Conservation (phyloP, 1,140 invertebrate species). For the Steinernema khuongi region DNA sequence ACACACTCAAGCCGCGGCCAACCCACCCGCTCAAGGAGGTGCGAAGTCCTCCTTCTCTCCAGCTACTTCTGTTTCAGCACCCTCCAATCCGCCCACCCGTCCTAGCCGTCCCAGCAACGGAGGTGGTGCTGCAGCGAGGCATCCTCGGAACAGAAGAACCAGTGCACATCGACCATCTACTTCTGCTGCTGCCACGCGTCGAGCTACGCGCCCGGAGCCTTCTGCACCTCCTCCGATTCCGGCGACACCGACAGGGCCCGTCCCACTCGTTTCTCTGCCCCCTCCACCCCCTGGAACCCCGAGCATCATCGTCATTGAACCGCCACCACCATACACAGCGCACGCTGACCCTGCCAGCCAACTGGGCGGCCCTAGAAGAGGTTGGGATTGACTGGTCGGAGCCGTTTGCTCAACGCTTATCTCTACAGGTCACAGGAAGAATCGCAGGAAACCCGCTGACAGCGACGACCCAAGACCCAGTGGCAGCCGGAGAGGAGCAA, state of each 20-base stretch:
- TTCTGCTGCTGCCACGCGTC: conserved; percentile 5
- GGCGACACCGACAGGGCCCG: conserved; percentile 26
- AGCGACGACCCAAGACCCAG: neutral
- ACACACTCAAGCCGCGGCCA: conserved; percentile 18
- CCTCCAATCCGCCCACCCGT: neutral
- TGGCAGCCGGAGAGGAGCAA: neutral
- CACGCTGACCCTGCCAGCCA: conserved; percentile 32
- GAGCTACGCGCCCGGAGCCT: conserved; percentile 13
- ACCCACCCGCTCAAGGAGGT: neutral
- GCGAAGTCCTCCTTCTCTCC: conserved; percentile 2
- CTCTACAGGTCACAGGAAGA: neutral
- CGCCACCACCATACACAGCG: conserved; percentile 50
- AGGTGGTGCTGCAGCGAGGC: neutral
- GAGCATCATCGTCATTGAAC: conserved; percentile 40
- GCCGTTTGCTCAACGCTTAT: neutral
- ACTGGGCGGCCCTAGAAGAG: conserved; percentile 31
- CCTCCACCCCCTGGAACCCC: conserved; percentile 21
- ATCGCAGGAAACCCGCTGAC: neutral
- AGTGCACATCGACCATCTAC: conserved; percentile 19
- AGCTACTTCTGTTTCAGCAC: neutral
- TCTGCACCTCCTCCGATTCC: conserved; percentile 41
- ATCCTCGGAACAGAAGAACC: conserved; percentile 16
- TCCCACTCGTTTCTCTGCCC: neutral
- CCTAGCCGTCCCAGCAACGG: neutral
- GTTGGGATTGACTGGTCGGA: neutral